Conservation (phyloP, 1,140 invertebrate genomes). For the Protaetia brevitarsis region DNA sequence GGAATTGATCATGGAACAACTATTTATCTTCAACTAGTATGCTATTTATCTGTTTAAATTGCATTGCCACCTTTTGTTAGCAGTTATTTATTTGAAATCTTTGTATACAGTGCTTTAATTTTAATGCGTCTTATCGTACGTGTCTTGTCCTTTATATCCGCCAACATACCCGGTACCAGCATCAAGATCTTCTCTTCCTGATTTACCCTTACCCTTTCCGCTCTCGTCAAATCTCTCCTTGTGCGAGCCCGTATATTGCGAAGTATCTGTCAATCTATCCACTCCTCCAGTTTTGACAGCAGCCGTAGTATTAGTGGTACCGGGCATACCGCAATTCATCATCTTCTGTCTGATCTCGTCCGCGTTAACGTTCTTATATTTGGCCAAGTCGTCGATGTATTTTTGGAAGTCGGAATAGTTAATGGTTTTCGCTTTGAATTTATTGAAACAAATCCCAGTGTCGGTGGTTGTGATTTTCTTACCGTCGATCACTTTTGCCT, state of each 20-base stretch:
- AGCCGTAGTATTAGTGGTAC: conserved; percentile 54
- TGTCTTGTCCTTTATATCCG: conserved; percentile 79
- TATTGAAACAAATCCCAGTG: conserved; percentile 85
- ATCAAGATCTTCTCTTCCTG: conserved; percentile 71
- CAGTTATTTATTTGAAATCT: no score
- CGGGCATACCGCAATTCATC: conserved; percentile 72
- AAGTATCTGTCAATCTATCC: conserved; percentile 79
- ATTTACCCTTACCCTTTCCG: conserved; percentile 81
- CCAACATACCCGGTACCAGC: conserved; percentile 78
- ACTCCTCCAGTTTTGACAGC: conserved; percentile 69
- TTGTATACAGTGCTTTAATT: conserved; percentile 43
- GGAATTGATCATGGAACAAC: no score
- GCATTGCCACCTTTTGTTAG: no score
- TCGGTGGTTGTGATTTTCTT: conserved; percentile 88
- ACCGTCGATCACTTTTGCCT: conserved; percentile 87
- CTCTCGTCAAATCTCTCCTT: conserved; percentile 78
- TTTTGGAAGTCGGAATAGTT: conserved; percentile 19
- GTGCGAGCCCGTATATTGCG: conserved; percentile 83
- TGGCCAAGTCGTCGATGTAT: conserved; percentile 70
- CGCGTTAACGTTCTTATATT: conserved; percentile 72
- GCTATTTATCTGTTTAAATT: no score
- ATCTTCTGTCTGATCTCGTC: conserved; percentile 75
- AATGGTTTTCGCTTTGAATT: conserved; percentile 59
- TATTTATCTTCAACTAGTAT: no score
- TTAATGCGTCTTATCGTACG: conserved; percentile 59